These are phyloP conservation scores for Actinia tenebrosa DNA, from an alignment of 64 coral and sea anemone species.

Conservation along the genomic window DNA sequence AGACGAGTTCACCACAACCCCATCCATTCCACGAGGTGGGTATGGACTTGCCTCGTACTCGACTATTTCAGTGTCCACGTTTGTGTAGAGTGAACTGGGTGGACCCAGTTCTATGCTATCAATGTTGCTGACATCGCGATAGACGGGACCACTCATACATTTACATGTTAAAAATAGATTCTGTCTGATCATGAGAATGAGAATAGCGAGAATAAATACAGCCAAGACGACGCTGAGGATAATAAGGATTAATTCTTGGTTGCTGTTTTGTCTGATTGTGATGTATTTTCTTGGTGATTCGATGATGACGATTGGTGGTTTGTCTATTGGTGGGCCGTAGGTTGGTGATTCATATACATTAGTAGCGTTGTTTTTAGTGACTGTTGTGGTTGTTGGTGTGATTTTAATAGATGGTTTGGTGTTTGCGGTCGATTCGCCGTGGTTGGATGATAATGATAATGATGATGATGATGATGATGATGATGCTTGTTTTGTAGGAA, in stretches of 20 bases:
- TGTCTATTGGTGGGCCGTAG: neutral
- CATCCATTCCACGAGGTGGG: neutral
- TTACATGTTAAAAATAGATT: slow-evolving; percentile 71
- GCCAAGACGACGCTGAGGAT: slow-evolving; percentile 78
- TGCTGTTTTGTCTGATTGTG: slow-evolving; percentile 68
- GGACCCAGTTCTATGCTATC: slow-evolving; percentile 77
- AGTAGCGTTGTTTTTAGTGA: slow-evolving; percentile 21
- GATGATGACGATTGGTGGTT: slow-evolving; percentile 54
- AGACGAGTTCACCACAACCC: neutral
- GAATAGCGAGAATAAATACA: slow-evolving; percentile 73
- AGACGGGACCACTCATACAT: slow-evolving; percentile 48
- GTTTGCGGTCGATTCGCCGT: neutral
- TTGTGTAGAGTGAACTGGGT: slow-evolving; percentile 35
- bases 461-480: slow-evolving; percentile 18
- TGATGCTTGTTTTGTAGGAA: slow-evolving; percentile 20
- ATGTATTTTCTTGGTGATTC: slow-evolving; percentile 70
- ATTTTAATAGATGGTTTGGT: neutral
- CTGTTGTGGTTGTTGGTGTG: neutral
- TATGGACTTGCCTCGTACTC: slow-evolving; percentile 82
- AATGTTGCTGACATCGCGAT: slow-evolving; percentile 52
- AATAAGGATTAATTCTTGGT: slow-evolving; percentile 85
- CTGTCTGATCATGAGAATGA: slow-evolving; percentile 66
- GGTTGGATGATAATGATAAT: neutral
- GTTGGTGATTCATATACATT: neutral
- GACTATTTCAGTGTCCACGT: slow-evolving; percentile 51